phyloP scores from a whole-genome alignment of 2,888 invertebrate species.

The Troilus luridus region DNA sequence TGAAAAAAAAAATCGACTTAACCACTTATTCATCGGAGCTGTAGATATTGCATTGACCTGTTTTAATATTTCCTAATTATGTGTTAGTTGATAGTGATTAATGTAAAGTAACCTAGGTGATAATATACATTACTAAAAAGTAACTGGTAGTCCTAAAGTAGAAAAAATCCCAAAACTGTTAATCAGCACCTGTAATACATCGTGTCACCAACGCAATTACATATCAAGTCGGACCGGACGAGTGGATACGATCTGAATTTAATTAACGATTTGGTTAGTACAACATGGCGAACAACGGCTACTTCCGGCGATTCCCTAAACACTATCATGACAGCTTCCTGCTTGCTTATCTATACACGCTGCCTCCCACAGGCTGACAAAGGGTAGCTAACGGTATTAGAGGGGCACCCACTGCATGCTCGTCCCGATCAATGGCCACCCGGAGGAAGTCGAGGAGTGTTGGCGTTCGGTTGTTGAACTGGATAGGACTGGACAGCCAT shows the following conservation, averaged over 20 bases:
- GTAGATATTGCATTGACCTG: no score
- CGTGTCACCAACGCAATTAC: background rate
- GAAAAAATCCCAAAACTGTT: background rate
- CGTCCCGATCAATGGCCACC: background rate
- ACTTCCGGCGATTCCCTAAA: background rate
- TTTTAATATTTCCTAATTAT: no score
- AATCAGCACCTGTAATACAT: background rate
- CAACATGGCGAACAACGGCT: background rate
- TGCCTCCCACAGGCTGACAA: background rate
- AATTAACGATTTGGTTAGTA: background rate
- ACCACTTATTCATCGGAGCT: no score
- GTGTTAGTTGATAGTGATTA: no score
- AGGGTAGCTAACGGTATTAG: background rate
- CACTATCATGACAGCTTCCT: slow-evolving; percentile 16
- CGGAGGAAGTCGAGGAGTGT: background rate
- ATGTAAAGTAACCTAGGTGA: no score
- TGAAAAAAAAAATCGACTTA: no score
- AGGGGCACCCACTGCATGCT: background rate
- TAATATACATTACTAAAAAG: no score
- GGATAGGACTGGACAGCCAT: background rate
- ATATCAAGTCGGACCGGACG: background rate
- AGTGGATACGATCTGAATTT: background rate
- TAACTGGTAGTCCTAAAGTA: no score
- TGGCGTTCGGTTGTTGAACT: background rate
- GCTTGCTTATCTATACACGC: background rate